Percentiles rank a stretch among this genome's conserved stretches.
Evolutionary conservation across 2,113 vertebrate genomes (phyloP).

Genomic region (Eurystomus gularis): DNA sequence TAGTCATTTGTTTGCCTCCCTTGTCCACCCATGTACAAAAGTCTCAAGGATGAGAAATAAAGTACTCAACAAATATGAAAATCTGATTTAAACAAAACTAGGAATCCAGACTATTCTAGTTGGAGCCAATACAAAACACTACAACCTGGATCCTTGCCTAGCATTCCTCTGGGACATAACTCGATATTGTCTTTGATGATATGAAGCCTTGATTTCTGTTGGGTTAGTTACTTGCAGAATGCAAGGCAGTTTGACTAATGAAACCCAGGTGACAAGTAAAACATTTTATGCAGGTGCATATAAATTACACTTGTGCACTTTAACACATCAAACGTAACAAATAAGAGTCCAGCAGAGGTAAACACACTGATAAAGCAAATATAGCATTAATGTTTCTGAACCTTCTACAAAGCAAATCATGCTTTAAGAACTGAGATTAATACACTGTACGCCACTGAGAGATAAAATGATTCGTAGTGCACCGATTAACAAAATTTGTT

Average conservation of each 20-base stretch:
- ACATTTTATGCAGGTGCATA: background rate
- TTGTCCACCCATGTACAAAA: background rate
- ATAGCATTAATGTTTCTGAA: background rate
- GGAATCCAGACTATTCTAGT: background rate
- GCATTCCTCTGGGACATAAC: background rate
- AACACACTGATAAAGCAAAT: background rate
- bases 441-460: background rate
- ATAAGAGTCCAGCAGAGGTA: background rate
- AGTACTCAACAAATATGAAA: background rate
- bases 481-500: background rate
- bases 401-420: background rate
- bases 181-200: background rate
- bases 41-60: background rate
- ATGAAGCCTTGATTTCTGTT: background rate
- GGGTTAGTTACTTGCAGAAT: background rate
- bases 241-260: background rate
- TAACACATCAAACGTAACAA: background rate
- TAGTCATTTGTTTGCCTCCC: background rate
- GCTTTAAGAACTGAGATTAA: background rate
- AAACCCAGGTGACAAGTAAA: background rate
- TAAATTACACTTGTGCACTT: background rate
- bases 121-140: background rate
- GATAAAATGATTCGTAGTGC: background rate
- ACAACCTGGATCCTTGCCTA: background rate
- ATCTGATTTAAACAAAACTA: background rate